Evolutionary conservation across 2,113 vertebrate genomes (phyloP).

Genomic region (Eptatretus burgeri): DNA sequence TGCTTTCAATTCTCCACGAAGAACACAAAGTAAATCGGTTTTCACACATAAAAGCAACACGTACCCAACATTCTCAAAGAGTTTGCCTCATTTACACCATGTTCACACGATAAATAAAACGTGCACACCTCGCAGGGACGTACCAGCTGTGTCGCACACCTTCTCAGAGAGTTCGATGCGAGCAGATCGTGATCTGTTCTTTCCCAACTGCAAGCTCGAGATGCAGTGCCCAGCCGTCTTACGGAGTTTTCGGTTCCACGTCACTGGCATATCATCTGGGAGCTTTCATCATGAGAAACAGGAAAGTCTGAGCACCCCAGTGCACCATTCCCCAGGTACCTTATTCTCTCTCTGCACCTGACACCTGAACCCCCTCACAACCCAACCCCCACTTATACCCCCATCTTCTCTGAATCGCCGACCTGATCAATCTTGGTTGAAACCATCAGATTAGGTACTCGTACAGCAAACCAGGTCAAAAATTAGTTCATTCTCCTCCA

Average conservation of each 20-base stretch:
- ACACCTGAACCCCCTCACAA: no score
- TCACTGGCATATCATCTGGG: conserved; percentile 28
- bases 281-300: conserved; percentile 20
- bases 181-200: conserved; percentile 19
- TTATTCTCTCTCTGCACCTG: no score
- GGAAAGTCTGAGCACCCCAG: no score
- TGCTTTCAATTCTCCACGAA: background rate
- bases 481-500: no score
- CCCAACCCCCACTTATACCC: no score
- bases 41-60: background rate
- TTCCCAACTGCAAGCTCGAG: conserved; percentile 18
- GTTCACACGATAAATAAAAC: background rate
- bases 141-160: conserved; percentile 64
- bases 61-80: background rate
- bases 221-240: conserved; percentile 52
- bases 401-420: no score
- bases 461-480: no score
- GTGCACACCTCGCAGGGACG: background rate
- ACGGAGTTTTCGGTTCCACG: conserved; percentile 77
- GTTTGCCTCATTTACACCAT: background rate
- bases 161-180: conserved; percentile 53
- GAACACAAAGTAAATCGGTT: background rate
- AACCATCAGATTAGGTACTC: no score
- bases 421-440: no score
- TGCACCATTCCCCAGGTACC: no score